These are phyloP conservation scores for Metacarcinus magister DNA, from an alignment of 2,888 invertebrate genomes.

Conservation along the genomic window DNA sequence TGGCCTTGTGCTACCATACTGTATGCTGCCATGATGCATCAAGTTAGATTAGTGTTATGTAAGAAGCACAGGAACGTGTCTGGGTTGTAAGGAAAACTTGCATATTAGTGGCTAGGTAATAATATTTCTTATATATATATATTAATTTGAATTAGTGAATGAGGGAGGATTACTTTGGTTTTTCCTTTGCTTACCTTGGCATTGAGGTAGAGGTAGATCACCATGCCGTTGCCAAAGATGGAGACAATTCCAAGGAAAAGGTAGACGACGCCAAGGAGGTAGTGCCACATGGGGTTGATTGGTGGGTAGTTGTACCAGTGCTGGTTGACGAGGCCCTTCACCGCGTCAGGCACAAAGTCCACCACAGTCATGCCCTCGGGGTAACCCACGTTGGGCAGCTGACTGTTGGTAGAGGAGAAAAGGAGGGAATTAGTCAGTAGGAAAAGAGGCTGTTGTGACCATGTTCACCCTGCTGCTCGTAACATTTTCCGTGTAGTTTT, in stretches of 20 bases:
- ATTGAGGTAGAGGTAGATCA: constrained; percentile 83
- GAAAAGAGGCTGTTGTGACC: too few species aligned
- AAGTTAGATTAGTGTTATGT: too few species aligned
- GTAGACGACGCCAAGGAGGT: constrained; percentile 83
- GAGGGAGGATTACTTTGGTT: neutral
- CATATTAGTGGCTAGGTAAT: too few species aligned
- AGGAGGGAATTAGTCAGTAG: neutral
- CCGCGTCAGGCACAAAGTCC: constrained; percentile 83
- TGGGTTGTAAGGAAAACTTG: too few species aligned
- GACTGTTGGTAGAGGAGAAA: neutral
- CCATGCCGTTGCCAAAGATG: constrained; percentile 83
- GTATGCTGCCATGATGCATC: too few species aligned
- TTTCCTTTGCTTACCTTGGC: constrained; percentile 69
- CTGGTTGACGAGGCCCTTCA: constrained; percentile 83
- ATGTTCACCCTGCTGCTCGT: too few species aligned
- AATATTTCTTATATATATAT: too few species aligned
- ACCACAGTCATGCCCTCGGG: constrained; percentile 84
- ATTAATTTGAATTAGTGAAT: neutral
- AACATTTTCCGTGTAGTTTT: too few species aligned
- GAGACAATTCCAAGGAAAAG: constrained; percentile 82
- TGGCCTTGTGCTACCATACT: too few species aligned
- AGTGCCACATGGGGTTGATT: constrained; percentile 84
- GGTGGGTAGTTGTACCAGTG: constrained; percentile 84
- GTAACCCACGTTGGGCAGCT: constrained; percentile 65
- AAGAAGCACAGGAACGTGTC: too few species aligned